A percentile compares a stretch with the other conserved stretches of the same genome.
Conservation (phyloP, 2,113 vertebrate genomes). For the Lichenostomus cassidix region DNA sequence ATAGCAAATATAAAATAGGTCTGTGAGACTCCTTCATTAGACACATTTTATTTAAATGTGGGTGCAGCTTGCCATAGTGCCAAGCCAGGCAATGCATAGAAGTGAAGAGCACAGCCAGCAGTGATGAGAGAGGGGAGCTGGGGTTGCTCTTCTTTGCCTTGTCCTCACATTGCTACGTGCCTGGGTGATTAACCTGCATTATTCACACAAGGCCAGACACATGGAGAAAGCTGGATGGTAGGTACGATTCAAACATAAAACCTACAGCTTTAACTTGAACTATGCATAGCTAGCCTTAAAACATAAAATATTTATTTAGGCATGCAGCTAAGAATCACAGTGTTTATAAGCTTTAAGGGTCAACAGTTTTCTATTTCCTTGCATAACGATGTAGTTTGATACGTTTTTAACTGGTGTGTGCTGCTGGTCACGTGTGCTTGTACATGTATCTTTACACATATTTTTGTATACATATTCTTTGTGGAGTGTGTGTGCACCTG, state of each 20-base stretch:
- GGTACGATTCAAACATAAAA: background rate
- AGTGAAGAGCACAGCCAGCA: background rate
- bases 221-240: fast-evolving
- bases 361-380: background rate
- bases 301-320: background rate
- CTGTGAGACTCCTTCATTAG: background rate
- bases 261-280: background rate
- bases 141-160: background rate
- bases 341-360: background rate
- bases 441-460: background rate
- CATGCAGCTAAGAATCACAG: background rate
- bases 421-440: background rate
- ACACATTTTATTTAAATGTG: background rate
- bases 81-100: background rate
- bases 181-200: background rate
- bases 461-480: background rate
- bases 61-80: background rate
- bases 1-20: background rate
- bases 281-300: constrained; percentile 1
- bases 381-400: background rate
- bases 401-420: background rate
- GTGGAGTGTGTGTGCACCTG: background rate
- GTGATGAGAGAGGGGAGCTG: background rate
- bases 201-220: background rate
- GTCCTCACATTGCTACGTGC: background rate